These are phyloP conservation scores for Otocyon megalotis DNA, from an alignment of 2,113 vertebrate species.

Conservation along the genomic window DNA sequence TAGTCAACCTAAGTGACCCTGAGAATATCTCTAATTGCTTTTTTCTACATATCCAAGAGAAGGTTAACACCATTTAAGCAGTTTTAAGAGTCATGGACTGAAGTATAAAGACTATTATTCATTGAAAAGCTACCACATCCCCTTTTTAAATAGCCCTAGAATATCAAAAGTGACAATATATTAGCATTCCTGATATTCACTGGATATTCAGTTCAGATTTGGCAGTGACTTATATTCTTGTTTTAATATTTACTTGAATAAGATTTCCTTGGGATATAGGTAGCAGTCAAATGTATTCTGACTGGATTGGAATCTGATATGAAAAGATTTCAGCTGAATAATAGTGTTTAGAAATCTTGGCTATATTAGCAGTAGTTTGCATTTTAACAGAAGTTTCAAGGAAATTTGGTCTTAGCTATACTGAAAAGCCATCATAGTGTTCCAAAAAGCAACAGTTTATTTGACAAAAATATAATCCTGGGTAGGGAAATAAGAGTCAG, in stretches of 20 bases:
- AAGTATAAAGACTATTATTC: neutral
- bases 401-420: neutral
- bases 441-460: constrained; percentile 44
- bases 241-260: constrained; percentile 62
- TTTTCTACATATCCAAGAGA: neutral
- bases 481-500: neutral
- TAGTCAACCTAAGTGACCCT: neutral
- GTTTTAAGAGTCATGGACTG: neutral
- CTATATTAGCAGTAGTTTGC: constrained; percentile 30
- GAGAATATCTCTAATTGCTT: neutral
- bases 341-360: constrained; percentile 40
- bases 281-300: constrained; percentile 56
- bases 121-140: neutral
- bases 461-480: constrained; percentile 10
- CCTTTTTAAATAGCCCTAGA: neutral
- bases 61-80: neutral
- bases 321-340: constrained; percentile 44
- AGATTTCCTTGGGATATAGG: constrained; percentile 40
- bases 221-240: constrained; percentile 5
- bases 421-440: neutral
- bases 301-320: constrained; percentile 43
- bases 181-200: neutral
- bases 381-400: constrained; percentile 66
- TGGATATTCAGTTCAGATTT: constrained; percentile 27
- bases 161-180: neutral